Percentiles rank a stretch among this genome's conserved stretches.
These are phyloP conservation scores for Formica exsecta DNA, from an alignment of 1,140 invertebrate species.

Conservation along the genomic window DNA sequence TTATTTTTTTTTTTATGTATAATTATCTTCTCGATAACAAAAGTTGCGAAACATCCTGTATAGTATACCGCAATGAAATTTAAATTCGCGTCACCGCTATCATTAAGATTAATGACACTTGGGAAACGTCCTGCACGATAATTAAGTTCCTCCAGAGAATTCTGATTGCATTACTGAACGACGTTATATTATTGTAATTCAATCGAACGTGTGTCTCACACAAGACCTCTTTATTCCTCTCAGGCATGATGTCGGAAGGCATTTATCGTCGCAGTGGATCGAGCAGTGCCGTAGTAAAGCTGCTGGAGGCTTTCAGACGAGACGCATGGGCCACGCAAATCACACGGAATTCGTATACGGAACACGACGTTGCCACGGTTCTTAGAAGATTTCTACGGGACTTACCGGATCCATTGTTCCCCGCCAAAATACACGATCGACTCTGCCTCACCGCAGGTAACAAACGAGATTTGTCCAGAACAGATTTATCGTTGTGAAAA, in stretches of 20 bases:
- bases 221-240: slow-evolving; percentile 14
- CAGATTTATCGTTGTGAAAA: neutral
- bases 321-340: slow-evolving; percentile 95
- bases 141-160: slow-evolving; percentile 7
- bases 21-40: neutral
- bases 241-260: slow-evolving; percentile 93
- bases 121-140: neutral
- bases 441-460: slow-evolving; percentile 84
- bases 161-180: neutral
- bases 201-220: neutral
- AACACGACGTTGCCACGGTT: slow-evolving; percentile 95
- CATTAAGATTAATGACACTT: slow-evolving; percentile 26
- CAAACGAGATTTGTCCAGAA: neutral
- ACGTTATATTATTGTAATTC: neutral
- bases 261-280: slow-evolving; percentile 94
- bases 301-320: slow-evolving; percentile 91
- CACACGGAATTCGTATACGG: slow-evolving; percentile 90
- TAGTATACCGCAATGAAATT: neutral
- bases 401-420: slow-evolving; percentile 91
- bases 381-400: slow-evolving; percentile 94
- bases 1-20: neutral
- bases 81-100: slow-evolving; percentile 12
- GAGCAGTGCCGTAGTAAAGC: slow-evolving; percentile 90
- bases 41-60: neutral
- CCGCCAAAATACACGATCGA: slow-evolving; percentile 86